phyloP scores from a whole-genome alignment of 2,797 vertebrate genomes.

The Xenops minutus region DNA sequence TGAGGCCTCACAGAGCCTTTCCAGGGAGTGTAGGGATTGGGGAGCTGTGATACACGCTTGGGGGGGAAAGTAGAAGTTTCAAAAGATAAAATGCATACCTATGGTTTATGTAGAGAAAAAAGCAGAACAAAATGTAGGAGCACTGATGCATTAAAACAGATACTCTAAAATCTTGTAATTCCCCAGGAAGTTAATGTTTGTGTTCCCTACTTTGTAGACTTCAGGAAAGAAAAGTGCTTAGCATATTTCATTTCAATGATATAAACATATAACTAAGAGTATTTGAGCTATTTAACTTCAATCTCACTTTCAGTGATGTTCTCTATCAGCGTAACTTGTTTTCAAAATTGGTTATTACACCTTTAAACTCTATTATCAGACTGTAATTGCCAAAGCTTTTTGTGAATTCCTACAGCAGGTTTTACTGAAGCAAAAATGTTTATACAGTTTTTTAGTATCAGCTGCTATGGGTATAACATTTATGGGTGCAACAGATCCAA shows the following conservation, averaged over 20 bases:
- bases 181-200: background rate
- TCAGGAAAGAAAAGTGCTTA: background rate
- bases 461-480: background rate
- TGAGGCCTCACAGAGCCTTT: fast-evolving
- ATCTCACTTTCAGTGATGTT: background rate
- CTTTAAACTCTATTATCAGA: background rate
- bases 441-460: background rate
- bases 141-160: background rate
- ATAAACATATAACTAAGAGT: background rate
- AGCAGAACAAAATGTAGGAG: background rate
- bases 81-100: background rate
- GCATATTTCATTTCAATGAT: background rate
- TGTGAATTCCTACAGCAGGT: background rate
- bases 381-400: background rate
- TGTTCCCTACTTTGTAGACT: background rate
- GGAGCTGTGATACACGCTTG: fast-evolving
- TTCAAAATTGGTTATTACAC: background rate
- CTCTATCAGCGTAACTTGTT: background rate
- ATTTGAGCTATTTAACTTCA: background rate
- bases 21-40: fast-evolving
- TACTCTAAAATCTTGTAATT: background rate
- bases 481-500: background rate
- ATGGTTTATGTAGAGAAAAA: background rate
- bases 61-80: background rate
- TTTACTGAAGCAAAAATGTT: background rate